Base-by-base conservation (phyloP, 1,140 invertebrate genomes). In the Mya arenaria region DNA sequence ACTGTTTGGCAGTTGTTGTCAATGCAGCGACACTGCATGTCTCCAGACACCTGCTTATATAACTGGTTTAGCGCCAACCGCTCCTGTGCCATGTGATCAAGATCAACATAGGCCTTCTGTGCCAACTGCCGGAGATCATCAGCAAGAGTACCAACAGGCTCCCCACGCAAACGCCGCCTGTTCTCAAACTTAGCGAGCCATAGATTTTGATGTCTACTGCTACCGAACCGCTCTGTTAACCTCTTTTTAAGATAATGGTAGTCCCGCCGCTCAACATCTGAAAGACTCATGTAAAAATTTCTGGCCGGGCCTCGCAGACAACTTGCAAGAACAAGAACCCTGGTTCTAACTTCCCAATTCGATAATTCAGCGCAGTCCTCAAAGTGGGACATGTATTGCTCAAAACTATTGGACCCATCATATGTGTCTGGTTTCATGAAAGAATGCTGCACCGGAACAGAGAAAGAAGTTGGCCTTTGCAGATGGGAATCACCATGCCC, bases 361-460 rank as follows among this genome's bases (percentile, higher is more conserved):
- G 25, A 28, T 2, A 60, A 36, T 6, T 74, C 72, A 13, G 56
- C 55, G 62, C 72, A 74, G 28, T 74, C 39, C n/a, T 25, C 23
- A 62, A 74, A 74, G 41, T 74, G 69, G 8, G 69, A 73, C 30
- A 73, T 41, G 39, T 73, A 56, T 10, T 41, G 30, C 34, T 58
- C 48, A 48, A 48, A 74, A 37, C 48, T 19, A 4, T n/a, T 23
- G 23, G 55, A 39, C n/a, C 55, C 55, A 60, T 74, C 39, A 55
- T 15, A 72, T 2, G 4, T 13, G 5, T 37, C 56, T 4, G 72
- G 72, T 44, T 74, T 74, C 19, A 74, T 25, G 19, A 44, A 23
- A 4, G 48, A 52, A 52, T 52, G 48, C 25, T 52, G 48, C 25
- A 52, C 25, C 25, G 48, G 48, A n/a, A 52, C 48, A 52, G n/a